Evolutionary conservation across 1,140 invertebrate species (phyloP).

Genomic region (Pachyrhynchus sulphureomaculatus): DNA sequence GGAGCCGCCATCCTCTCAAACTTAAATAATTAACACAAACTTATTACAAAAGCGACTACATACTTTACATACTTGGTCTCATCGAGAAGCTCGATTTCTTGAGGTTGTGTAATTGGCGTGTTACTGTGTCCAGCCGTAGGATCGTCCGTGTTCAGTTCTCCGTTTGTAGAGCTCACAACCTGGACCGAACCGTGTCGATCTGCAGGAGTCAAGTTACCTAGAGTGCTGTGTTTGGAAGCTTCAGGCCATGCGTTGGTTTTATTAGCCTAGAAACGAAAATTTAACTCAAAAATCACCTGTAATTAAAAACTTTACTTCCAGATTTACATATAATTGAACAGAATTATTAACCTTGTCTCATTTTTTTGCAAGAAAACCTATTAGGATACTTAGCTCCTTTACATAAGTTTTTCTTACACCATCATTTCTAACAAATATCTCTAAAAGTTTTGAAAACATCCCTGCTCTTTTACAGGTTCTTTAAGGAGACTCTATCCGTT

Average conservation of each 20-base stretch:
- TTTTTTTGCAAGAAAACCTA: too few relatives aligned
- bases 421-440: too few relatives aligned
- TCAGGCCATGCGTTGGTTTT: conserved; percentile 55
- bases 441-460: too few relatives aligned
- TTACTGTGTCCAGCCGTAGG: conserved; percentile 94
- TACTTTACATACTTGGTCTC: conserved; percentile 82
- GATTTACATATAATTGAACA: too few relatives aligned
- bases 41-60: conserved; percentile 1
- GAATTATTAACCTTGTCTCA: too few relatives aligned
- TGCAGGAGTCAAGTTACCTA: conserved; percentile 82
- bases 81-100: conserved; percentile 90
- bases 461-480: too few relatives aligned
- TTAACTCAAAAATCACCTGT: too few relatives aligned
- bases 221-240: conserved; percentile 59
- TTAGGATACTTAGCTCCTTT: too few relatives aligned
- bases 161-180: conserved; percentile 97
- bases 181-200: conserved; percentile 83
- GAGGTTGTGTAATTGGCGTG: conserved; percentile 89
- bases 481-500: too few relatives aligned
- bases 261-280: conserved; percentile 37
- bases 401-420: too few relatives aligned
- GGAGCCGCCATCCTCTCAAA: too few relatives aligned
- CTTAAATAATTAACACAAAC: conserved; percentile 3
- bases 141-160: conserved; percentile 92
- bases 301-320: too few relatives aligned